Percentiles rank a stretch among this genome's conserved stretches.
phyloP scores from a whole-genome alignment of 2,888 invertebrate genomes.

The Hirtodrosophila confusa region DNA sequence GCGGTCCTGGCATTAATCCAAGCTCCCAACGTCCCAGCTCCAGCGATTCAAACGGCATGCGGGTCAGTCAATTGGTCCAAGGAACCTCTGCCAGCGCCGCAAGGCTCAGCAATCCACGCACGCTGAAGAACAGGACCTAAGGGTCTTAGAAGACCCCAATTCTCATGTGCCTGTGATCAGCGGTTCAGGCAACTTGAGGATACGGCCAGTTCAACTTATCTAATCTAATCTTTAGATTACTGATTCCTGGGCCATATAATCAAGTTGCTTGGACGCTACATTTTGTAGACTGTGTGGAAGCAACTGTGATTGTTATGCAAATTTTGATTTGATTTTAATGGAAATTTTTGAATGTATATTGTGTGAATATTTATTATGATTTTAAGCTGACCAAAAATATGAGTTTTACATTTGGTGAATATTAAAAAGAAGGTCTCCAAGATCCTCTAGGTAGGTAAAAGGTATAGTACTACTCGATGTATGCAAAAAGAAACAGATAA shows the following conservation, averaged over 20 bases:
- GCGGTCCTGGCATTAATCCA: neutral
- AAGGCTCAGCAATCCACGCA: slow-evolving; percentile 44
- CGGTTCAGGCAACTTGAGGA: slow-evolving; percentile 56
- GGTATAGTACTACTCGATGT: no score
- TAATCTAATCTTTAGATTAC: slow-evolving; percentile 1
- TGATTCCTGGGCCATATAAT: slow-evolving; percentile 30
- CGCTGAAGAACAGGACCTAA: slow-evolving; percentile 41
- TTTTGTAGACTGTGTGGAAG: neutral
- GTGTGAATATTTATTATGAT: no score
- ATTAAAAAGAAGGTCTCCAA: no score
- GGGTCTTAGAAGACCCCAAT: no score
- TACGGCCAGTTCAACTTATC: slow-evolving; percentile 21
- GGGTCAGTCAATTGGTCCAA: slow-evolving; percentile 12
- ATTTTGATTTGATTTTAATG: slow-evolving; percentile 6
- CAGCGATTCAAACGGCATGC: slow-evolving; percentile 29
- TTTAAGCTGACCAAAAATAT: no score
- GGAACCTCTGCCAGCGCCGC: slow-evolving; percentile 15
- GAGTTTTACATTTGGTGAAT: no score
- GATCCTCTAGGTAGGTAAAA: no score
- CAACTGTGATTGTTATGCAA: slow-evolving; percentile 5
- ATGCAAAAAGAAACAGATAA: no score
- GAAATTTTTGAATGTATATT: slow-evolving; percentile 16
- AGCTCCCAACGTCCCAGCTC: slow-evolving; percentile 16
- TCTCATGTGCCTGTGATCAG: neutral
- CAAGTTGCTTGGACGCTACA: slow-evolving; percentile 62